Percentiles rank a stretch among this genome's conserved stretches.
Conservation (phyloP, 2,113 vertebrate genomes). For the Pomatostomus ruficeps region DNA sequence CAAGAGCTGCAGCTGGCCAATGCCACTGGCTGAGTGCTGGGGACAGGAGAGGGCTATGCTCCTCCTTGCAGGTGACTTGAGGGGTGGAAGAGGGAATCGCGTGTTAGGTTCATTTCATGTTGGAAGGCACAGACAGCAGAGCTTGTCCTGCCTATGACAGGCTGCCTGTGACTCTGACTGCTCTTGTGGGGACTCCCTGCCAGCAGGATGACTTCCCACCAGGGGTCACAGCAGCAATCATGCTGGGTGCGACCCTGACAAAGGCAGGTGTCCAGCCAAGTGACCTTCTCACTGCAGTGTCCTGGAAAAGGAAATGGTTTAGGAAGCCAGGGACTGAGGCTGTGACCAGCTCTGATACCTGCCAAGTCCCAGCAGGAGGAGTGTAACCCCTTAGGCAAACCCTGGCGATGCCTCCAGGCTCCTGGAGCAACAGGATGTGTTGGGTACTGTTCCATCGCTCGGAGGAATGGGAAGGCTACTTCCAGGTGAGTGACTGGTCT, state of each 20-base stretch:
- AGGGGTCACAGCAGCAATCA: not conserved
- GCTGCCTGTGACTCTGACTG: not conserved
- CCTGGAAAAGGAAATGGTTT: not conserved
- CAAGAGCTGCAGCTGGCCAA: not conserved
- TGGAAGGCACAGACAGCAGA: not conserved
- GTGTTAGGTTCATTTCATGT: accelerated
- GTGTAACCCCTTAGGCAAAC: not conserved
- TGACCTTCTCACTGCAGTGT: not conserved
- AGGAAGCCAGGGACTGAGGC: not conserved
- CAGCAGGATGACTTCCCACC: not conserved
- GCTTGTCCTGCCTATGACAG: not conserved
- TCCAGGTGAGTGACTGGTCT: not conserved
- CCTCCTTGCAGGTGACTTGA: not conserved
- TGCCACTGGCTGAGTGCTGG: not conserved
- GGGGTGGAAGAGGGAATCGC: not conserved
- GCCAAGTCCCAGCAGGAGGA: not conserved
- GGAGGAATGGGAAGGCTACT: not conserved
- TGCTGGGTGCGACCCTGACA: not conserved
- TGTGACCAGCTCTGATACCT: not conserved
- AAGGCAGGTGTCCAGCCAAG: not conserved
- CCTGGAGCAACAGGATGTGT: accelerated
- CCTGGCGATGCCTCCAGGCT: accelerated
- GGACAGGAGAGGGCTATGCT: not conserved
- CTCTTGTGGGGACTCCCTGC: not conserved
- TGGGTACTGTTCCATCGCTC: accelerated